Conservation (phyloP, 2,113 vertebrate species). For the Podocnemis expansa region DNA sequence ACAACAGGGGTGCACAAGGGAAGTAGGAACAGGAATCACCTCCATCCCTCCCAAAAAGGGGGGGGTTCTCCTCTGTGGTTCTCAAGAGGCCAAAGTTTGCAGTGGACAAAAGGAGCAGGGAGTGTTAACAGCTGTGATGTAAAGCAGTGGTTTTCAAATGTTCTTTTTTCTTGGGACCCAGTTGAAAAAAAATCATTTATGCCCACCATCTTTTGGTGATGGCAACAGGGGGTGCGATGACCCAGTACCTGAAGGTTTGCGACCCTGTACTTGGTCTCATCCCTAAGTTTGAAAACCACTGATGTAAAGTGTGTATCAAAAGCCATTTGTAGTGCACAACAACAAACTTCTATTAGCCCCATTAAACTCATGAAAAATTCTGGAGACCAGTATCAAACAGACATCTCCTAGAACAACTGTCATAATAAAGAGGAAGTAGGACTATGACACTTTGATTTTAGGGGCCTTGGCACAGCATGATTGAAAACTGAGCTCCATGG, state of each 20-base stretch:
- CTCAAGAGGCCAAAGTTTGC: neutral
- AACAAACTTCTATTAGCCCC: fast-evolving
- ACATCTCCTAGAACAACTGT: neutral
- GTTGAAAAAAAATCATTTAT: too few relatives aligned
- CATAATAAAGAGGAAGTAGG: neutral
- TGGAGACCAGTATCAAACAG: too few relatives aligned
- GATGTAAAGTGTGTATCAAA: neutral
- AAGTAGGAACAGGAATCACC: neutral
- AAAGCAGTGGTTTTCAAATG: too few relatives aligned
- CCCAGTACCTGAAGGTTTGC: too few relatives aligned
- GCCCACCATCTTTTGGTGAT: too few relatives aligned
- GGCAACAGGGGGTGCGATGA: too few relatives aligned
- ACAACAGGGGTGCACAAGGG: fast-evolving
- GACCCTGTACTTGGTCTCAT: too few relatives aligned
- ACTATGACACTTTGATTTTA: fast-evolving
- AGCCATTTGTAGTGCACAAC: neutral
- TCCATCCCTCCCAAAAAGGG: too few relatives aligned
- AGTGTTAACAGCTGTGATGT: fast-evolving
- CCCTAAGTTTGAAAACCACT: too few relatives aligned
- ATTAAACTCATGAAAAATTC: fast-evolving
- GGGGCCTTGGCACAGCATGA: fast-evolving
- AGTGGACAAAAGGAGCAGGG: neutral
- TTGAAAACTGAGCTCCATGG: fast-evolving
- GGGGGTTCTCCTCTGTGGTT: neutral
- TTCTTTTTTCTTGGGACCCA: too few relatives aligned